Percentiles rank a stretch among this genome's conserved stretches.
Evolutionary conservation across 2,113 vertebrate genomes (phyloP).

Genomic region (Phoxinus phoxinus): DNA sequence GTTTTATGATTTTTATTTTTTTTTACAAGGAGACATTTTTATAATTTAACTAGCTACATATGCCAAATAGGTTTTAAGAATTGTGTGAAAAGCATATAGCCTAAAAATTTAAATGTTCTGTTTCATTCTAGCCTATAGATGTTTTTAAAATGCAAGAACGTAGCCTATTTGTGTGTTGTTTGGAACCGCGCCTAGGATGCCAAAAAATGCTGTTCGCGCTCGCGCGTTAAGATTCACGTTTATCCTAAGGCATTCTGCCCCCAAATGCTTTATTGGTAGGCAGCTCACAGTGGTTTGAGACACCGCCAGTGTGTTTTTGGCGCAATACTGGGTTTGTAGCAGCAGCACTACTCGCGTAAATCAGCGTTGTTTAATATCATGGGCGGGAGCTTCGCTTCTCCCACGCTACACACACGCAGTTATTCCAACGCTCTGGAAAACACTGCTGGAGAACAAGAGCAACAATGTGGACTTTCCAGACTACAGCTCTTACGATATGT

Average conservation of each 20-base stretch:
- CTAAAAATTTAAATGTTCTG: no score
- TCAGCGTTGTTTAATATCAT: background rate
- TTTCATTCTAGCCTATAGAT: no score
- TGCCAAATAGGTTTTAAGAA: no score
- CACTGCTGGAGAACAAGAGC: background rate
- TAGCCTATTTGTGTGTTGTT: background rate
- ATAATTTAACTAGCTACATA: no score
- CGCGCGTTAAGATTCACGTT: background rate
- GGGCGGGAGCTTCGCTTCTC: conserved; percentile 28
- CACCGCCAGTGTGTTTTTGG: background rate
- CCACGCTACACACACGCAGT: background rate
- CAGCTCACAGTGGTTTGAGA: background rate
- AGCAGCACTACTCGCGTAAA: background rate
- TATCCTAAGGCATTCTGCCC: background rate
- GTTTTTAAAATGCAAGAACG: no score
- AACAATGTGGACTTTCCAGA: conserved; percentile 65
- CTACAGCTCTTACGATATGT: conserved; percentile 63
- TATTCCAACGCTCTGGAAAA: background rate
- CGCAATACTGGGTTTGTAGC: background rate
- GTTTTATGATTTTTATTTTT: no score
- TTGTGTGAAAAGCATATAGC: no score
- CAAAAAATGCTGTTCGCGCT: background rate
- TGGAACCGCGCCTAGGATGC: background rate
- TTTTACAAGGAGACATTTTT: fast-evolving
- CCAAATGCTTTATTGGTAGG: background rate